phyloP scores from a whole-genome alignment of 2,797 vertebrate genomes.

The Coccyzus lansbergi region DNA sequence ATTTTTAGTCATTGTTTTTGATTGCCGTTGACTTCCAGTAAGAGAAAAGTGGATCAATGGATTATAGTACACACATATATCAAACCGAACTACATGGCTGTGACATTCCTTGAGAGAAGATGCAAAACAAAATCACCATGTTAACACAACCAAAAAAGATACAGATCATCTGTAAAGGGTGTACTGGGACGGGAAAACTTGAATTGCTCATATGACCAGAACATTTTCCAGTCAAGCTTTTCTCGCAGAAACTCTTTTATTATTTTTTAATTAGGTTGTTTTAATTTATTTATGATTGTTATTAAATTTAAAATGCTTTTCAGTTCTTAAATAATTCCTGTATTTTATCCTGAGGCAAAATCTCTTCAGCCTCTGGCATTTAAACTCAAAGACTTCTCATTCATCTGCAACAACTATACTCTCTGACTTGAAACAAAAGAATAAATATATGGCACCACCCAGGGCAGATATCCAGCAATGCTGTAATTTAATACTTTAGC shows the following conservation, averaged over 20 bases:
- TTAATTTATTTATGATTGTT: slow-evolving; percentile 64
- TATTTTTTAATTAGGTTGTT: slow-evolving; percentile 48
- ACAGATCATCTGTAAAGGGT: not conserved
- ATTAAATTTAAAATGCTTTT: slow-evolving; percentile 67
- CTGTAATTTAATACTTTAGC: not conserved
- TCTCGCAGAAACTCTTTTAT: slow-evolving; percentile 22
- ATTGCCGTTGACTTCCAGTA: not conserved
- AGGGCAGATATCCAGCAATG: not conserved
- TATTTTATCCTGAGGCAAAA: slow-evolving; percentile 47
- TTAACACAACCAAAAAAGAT: not conserved
- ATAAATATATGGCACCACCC: not conserved
- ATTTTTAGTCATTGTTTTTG: not conserved
- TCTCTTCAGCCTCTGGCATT: slow-evolving; percentile 53
- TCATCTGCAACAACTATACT: slow-evolving; percentile 2
- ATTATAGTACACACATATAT: not conserved
- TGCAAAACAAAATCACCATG: not conserved
- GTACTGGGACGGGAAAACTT: not conserved
- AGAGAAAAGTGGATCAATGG: not conserved
- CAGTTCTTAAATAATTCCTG: slow-evolving; percentile 65
- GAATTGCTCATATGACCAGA: not conserved
- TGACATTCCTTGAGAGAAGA: not conserved
- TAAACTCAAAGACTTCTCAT: slow-evolving; percentile 21
- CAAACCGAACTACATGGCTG: not conserved
- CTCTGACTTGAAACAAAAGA: slow-evolving; percentile 17
- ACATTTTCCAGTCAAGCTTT: not conserved